Evolutionary conservation across 2,888 invertebrate genomes (phyloP), one percentile per base, ranked within the genome.

Genomic region (Drosophila lutescens): DNA sequence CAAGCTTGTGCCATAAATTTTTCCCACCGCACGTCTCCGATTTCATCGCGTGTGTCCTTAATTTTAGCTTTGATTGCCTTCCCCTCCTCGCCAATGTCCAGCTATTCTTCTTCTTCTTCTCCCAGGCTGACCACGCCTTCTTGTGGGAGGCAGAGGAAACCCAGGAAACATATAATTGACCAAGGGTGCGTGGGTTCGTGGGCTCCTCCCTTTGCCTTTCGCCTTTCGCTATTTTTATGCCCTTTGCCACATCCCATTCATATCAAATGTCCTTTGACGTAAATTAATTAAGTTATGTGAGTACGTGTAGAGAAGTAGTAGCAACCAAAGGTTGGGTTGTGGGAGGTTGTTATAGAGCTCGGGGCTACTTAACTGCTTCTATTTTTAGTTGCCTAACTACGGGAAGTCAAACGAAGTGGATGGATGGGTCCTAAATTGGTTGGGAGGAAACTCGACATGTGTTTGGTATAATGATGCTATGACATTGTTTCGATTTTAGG

Each of bases 231-330:
- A 74, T 78, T 82, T 86, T 78, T 74, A 68, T 78, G 63, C 54
- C 66, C 41, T 34, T 38, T 44, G 46, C 41, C 8, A 30, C 30
- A 30, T 49, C 9, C 62, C 77, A 68, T 75, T 79, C 57, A 71
- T 87, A 83, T 83, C 62, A 63, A 87, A 82, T 83, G 86, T 83
- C 88, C 82, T 81, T 63, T 85, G 85, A 87, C 86, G 86, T 57
- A 87, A 85, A 85, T 83, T 83, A 83, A 83, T 83, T 83, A 87
- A 82, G 79, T 85, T 82, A 77, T 87, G 59, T 76, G 82, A 74
- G 72, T n/a, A 34, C 7, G 49, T 54, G 7, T 9, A 20, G 51
- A 5, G 51, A 5, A 20, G 5, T 8, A 20, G 5, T 8, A 47
- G 23, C 23, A 26, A 30, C 12, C 15, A 12, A 32, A 23, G 23